A percentile compares a stretch with the other conserved stretches of the same genome.
Conservation (phyloP, 2,797 vertebrate species). For the Malacoraja senta region DNA sequence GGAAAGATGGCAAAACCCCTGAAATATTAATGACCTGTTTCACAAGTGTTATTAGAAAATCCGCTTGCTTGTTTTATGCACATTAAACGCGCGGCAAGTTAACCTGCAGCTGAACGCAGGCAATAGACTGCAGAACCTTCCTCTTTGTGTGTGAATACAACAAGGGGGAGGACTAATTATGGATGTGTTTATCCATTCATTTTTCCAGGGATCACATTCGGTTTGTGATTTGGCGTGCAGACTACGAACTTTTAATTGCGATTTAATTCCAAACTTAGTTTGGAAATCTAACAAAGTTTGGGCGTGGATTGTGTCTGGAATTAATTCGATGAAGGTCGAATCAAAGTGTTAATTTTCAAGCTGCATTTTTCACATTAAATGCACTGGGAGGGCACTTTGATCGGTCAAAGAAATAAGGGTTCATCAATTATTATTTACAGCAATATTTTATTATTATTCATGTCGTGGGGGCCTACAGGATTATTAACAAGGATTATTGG, state of each 20-base stretch:
- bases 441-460: conserved; percentile 7
- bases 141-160: background rate
- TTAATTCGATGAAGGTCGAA: conserved; percentile 3
- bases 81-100: conserved; percentile 5
- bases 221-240: background rate
- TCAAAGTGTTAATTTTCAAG: conserved; percentile 10
- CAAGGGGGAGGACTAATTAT: background rate
- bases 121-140: background rate
- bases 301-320: background rate
- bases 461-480: background rate
- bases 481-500: background rate
- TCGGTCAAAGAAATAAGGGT: background rate
- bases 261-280: conserved; percentile 1
- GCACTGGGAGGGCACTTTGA: background rate
- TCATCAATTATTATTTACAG: background rate
- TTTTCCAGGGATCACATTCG: background rate
- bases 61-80: conserved; percentile 72
- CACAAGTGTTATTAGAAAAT: conserved; percentile 69
- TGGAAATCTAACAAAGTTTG: conserved; percentile 12
- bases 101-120: background rate
- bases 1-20: conserved; percentile 78
- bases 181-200: background rate
- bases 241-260: conserved; percentile 4
- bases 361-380: conserved; percentile 18
- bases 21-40: conserved; percentile 94